Base-by-base conservation (phyloP, 1,140 invertebrate genomes). In the Hydropsyche tenuis region DNA sequence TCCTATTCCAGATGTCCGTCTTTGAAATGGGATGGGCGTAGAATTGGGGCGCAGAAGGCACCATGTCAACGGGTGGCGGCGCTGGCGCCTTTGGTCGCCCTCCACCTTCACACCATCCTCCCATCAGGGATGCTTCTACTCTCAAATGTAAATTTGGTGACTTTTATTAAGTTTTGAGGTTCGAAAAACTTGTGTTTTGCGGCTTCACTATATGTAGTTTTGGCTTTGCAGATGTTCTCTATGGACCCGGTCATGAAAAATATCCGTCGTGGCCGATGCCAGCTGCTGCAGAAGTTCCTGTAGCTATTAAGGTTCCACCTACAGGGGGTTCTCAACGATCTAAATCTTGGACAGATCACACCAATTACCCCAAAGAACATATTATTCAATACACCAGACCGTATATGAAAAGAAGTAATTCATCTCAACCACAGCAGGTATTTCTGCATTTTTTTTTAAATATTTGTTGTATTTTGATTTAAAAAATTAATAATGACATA, bases 221-320 rank as follows among this genome's bases (percentile, higher is more conserved):
- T 63, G 5, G 22, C 7, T 60, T 71, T 71, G 46, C 20, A 78
- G 81, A 84, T 53, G 85, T 92, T 73, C 89, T 89, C 78, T 90
- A 90, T 82, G 90, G 89, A 18, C 89, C 90, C 64, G 90, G 89
- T 71, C 92, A 94, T 85, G 92, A 93, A 82, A 93, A 93, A 79
- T 93, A 90, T 79, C 92, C 92, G 1, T 93, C 91, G 48, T 93
- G 92, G 92, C 92, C 92, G 11, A 88, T 89, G 74, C 82, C 86
- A 20, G 85, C 87, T 60, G 84, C 84, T 11, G 82, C 84, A 56
- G 84, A 86, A 66, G 81, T 82, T 16, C 82, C 84, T 46, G 78
- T 80, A 46, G 80, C 79, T 42, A 75, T 88, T 80, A 51, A 89
- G 84, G 87, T 85, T 82, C 69, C 87, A 83, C 83, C 85, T 79